These are phyloP conservation scores for Notarius lentiginosus DNA, from an alignment of 2,113 vertebrate genomes.

Conservation along the genomic window DNA sequence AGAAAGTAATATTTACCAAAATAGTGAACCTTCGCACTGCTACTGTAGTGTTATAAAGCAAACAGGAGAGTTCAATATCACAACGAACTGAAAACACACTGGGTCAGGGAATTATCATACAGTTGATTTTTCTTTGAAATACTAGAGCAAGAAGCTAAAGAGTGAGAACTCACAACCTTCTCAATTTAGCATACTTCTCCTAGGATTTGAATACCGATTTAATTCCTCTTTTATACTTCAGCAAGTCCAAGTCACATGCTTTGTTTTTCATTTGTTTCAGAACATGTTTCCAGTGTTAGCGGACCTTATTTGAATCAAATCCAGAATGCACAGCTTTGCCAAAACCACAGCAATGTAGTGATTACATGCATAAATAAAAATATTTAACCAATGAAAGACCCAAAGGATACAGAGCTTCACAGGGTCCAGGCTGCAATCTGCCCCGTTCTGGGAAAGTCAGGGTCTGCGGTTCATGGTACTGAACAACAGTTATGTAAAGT, in stretches of 20 bases:
- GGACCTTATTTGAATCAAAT: not conserved
- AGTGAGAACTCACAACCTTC: not conserved
- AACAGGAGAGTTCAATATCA: not conserved
- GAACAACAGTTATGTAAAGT: not conserved
- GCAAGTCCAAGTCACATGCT: not conserved
- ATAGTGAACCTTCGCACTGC: not conserved
- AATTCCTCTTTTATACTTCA: not conserved
- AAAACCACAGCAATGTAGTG: constrained; percentile 5
- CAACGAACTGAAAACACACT: not conserved
- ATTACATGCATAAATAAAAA: constrained; percentile 11
- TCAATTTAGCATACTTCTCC: not conserved
- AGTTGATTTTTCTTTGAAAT: not conserved
- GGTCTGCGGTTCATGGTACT: not conserved
- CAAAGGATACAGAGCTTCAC: not conserved
- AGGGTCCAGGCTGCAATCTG: not conserved
- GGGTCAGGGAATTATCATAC: not conserved
- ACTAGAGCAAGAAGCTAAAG: not conserved
- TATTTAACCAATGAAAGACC: not conserved
- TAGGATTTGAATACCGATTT: not conserved
- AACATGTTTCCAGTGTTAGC: not conserved
- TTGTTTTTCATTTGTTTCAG: not conserved
- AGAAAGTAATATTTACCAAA: too few species aligned
- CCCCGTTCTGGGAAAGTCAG: constrained; percentile 1
- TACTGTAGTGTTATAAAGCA: not conserved
- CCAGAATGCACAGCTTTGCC: not conserved